Base-by-base conservation (phyloP, 2,888 invertebrate species). In the Parelbella ahira region DNA sequence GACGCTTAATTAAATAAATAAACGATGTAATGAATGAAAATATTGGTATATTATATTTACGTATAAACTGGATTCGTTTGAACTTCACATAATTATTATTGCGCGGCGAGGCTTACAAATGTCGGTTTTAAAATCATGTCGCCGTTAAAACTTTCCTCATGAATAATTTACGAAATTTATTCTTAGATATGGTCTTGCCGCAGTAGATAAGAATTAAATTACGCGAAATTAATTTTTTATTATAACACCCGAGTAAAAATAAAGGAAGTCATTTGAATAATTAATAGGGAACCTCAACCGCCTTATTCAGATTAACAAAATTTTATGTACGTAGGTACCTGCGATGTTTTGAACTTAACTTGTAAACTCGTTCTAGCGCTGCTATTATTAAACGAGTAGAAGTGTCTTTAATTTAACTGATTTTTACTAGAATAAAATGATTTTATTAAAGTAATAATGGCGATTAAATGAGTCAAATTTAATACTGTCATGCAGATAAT, bases 91-190 rank as follows among this genome's bases (percentile, higher is more conserved):
- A 76, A 64, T 71, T 65, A 64, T 71, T 65, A 75, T 68, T 65
- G 66, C 72, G 63, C 60, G 59, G 58, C 63, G 54, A 62, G 66
- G 75, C 78, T 81, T 80, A 83, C 82, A 80, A 84, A 82, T 79
- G 82, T 79, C 71, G 79, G 76, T 77, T 83, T 82, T 77, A 83
- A 82, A 83, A 83, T 78, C 82, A 82, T 82, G 83, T 81, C 77
- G 72, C 78, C 68, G 77, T 81, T 82, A 78, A 82, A 86, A 84
- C 79, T 86, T 83, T 81, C 67, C 75, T 82, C 82, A 84, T 86
- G 84, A 86, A 86, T 86, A 84, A 84, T 86, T 86, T 83, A 84
- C 80, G 61, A 78, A 84, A 81, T 75, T 81, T 79, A 76, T 79
- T 77, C 80, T 63, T 68, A 81, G 83, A 83, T 84, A 82, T 82